phyloP scores from a whole-genome alignment of 2,797 vertebrate genomes.

The Pogonophryne albipinna region DNA sequence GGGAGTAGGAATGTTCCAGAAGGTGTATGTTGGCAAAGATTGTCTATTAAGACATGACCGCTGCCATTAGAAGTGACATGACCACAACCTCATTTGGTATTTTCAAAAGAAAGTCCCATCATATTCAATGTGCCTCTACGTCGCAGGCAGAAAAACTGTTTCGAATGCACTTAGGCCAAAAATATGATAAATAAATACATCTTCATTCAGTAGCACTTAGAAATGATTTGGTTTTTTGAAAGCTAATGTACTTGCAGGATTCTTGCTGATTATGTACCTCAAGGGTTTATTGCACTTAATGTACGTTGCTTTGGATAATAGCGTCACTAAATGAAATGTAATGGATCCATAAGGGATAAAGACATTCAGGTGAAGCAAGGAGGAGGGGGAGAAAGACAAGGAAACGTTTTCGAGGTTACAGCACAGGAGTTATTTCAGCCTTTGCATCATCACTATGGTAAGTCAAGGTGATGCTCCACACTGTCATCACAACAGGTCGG shows the following conservation, averaged over 20 bases:
- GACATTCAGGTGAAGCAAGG: slow-evolving; percentile 9
- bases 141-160: too few relatives aligned
- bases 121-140: slow-evolving; percentile 31
- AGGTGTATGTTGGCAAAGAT: not conserved
- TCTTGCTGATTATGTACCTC: too few relatives aligned
- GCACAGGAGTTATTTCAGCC: not conserved
- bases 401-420: slow-evolving; percentile 6
- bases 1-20: not conserved
- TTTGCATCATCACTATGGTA: not conserved
- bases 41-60: slow-evolving; percentile 19
- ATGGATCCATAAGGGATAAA: slow-evolving; percentile 51
- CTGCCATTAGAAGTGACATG: slow-evolving; percentile 37
- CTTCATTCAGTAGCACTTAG: too few relatives aligned
- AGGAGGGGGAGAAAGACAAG: not conserved
- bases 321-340: too few relatives aligned
- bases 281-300: too few relatives aligned
- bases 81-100: slow-evolving; percentile 5
- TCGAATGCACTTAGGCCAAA: too few relatives aligned
- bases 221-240: too few relatives aligned
- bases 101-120: slow-evolving; percentile 36
- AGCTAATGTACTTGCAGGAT: too few relatives aligned
- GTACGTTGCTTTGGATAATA: too few relatives aligned
- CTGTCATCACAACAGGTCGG: slow-evolving; percentile 3
- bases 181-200: too few relatives aligned
- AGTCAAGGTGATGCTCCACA: slow-evolving; percentile 28